Evolutionary conservation across 2,113 vertebrate genomes (phyloP), one percentile per base, ranked within the genome.

Genomic region (Microcebus murinus): DNA sequence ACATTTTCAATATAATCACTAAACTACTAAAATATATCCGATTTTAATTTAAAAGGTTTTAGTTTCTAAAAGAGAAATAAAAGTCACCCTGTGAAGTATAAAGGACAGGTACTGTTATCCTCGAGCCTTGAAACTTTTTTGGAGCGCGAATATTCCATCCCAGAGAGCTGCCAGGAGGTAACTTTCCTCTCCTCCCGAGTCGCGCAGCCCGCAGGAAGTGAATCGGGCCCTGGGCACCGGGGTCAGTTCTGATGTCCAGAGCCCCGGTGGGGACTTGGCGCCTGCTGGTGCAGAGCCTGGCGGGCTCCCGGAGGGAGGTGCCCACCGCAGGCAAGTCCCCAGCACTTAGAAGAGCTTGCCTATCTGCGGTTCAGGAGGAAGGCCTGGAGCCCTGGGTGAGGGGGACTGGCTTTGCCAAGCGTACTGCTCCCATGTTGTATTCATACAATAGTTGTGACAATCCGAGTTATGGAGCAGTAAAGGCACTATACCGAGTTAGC

Each of bases 61-160:
- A 13, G 4, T 77, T 93, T 87, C 52, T 85, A 92, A 79, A 81
- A 23, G 27, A 79, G 67, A 93, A 89, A 79, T 13, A 76, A 83
- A 89, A 84, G 42, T 57, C 27, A 50, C 8, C 39, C 57, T 70
- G 15, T 8, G 8, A n/a, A 15, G 25, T 67, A 21, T 61, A 12
- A n/a, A 65, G 59, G 70, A 61, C 29, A 25, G 42, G 5, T 61
- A 36, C 36, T 74, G 20, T 20, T 82, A 17, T 42, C 15, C 31
- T 21, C 12, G 23, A 0, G 13, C 15, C n/a, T 36, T 80, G 45
- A 50, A 76, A 77, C 4, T 34, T 50, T 10, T 68, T 21, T 50
- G 14, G 71, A 70, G n/a, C 70, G 29, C 1, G 13, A 71, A 27
- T n/a, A 17, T 31, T 25, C 57, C 52, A 52, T 0, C 23, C 45